Conservation (phyloP, 1,140 invertebrate genomes). For the Trachymyrmex cornetzi region DNA sequence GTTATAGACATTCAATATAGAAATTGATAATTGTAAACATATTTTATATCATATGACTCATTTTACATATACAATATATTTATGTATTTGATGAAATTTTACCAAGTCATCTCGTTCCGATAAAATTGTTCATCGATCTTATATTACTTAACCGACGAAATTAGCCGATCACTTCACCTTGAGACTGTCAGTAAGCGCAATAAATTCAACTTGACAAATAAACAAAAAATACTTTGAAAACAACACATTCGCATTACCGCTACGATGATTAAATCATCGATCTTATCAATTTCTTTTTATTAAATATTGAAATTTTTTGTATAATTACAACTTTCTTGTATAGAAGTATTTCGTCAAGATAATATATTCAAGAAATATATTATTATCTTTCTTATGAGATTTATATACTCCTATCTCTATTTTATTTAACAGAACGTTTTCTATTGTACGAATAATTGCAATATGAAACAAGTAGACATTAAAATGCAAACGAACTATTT, state of each 20-base stretch:
- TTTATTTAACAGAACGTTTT: not conserved
- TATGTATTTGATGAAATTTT: conserved; percentile 4
- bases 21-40: not conserved
- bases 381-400: not conserved
- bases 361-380: not conserved
- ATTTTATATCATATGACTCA: not conserved
- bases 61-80: conserved; percentile 9
- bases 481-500: not conserved
- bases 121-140: conserved; percentile 2
- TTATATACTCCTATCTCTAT: not conserved
- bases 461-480: not conserved
- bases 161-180: conserved; percentile 64
- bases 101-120: not conserved
- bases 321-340: not conserved
- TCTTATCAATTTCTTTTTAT: not conserved
- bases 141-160: conserved; percentile 66
- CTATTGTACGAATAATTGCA: not conserved
- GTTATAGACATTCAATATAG: not conserved
- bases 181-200: conserved; percentile 57
- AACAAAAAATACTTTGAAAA: conserved; percentile 46
- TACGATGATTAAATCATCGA: too few relatives aligned
- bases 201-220: conserved; percentile 56
- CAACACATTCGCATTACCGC: conserved; percentile 1
- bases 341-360: not conserved
- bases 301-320: conserved; percentile 2